phyloP scores from a whole-genome alignment of 1,140 invertebrate species.

The Laupala kohalensis region DNA sequence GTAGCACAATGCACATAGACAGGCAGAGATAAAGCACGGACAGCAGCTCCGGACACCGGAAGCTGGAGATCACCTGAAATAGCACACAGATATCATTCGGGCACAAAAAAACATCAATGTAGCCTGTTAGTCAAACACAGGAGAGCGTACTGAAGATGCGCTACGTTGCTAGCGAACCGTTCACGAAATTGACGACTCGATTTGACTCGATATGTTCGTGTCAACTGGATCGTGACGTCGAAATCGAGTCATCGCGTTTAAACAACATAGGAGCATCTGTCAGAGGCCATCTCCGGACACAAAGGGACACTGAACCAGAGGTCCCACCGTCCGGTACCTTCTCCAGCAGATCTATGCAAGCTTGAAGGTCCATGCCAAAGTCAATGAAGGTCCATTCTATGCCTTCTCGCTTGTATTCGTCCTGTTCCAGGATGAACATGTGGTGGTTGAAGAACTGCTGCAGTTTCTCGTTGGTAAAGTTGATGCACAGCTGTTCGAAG shows the following conservation, averaged over 20 bases:
- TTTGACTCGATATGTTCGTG: no score
- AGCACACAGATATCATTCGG: background rate
- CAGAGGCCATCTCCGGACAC: background rate
- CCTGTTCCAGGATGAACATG: slow-evolving; percentile 51
- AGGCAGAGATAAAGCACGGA: background rate
- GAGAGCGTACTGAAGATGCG: no score
- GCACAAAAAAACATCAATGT: background rate
- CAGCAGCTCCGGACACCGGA: background rate
- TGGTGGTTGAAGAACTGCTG: slow-evolving; percentile 55
- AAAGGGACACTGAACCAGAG: background rate
- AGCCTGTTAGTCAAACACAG: background rate
- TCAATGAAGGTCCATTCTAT: slow-evolving; percentile 50
- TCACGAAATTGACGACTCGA: no score
- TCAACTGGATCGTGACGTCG: no score
- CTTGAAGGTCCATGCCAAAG: slow-evolving; percentile 48
- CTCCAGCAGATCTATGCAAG: slow-evolving; percentile 49
- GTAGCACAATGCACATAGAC: background rate
- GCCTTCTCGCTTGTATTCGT: slow-evolving; percentile 46
- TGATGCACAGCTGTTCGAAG: slow-evolving; percentile 54
- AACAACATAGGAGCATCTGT: no score
- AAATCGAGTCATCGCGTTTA: no score
- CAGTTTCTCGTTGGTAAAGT: slow-evolving; percentile 49
- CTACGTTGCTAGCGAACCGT: no score
- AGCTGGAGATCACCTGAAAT: background rate
- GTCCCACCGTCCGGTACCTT: slow-evolving; percentile 30